phyloP scores from a whole-genome alignment of 2,113 vertebrate genomes.

The Manacus vitellinus region DNA sequence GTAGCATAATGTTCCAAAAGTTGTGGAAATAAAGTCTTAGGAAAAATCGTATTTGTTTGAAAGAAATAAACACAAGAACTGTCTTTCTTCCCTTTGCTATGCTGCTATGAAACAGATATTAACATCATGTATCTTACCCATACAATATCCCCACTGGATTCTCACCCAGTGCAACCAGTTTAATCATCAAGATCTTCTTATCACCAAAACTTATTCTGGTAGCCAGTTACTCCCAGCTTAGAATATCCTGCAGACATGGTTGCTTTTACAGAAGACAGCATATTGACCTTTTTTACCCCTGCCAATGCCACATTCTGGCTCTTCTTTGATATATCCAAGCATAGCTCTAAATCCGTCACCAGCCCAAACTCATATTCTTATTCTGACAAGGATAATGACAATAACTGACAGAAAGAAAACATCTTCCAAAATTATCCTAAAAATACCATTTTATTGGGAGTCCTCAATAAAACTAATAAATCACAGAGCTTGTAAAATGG shows the following conservation, averaged over 20 bases:
- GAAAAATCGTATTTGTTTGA: background rate
- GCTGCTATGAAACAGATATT: background rate
- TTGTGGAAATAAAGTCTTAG: background rate
- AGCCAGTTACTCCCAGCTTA: background rate
- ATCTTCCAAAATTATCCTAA: background rate
- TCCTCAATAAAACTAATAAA: background rate
- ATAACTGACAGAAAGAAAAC: background rate
- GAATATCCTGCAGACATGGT: background rate
- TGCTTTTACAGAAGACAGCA: background rate
- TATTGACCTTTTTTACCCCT: background rate
- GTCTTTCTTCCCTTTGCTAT: background rate
- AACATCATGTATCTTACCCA: background rate
- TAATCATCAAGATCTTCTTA: background rate
- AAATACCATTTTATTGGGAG: background rate
- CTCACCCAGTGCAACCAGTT: background rate
- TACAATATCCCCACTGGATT: fast-evolving
- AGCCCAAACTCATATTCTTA: background rate
- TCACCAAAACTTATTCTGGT: background rate
- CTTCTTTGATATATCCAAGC: background rate
- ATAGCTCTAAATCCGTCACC: background rate
- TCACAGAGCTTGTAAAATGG: background rate
- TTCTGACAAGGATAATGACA: background rate
- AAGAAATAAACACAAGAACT: background rate
- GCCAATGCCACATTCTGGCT: background rate
- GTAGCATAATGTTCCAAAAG: background rate